Evolutionary conservation across 2,113 vertebrate genomes (phyloP), one percentile per base, ranked within the genome.

Genomic region (Indicator indicator): DNA sequence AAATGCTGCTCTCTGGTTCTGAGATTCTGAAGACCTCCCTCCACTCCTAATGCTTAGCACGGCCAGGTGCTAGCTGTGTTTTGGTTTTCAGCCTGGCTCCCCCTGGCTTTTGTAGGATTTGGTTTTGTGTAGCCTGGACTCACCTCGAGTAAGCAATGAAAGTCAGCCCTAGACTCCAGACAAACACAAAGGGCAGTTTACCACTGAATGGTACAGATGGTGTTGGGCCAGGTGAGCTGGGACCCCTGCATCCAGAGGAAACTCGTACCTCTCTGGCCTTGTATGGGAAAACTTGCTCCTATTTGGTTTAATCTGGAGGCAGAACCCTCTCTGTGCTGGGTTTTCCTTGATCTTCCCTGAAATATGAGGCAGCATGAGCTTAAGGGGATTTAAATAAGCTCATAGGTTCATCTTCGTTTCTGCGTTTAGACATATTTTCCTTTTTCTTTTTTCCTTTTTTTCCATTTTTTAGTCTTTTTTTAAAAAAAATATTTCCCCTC

Each of bases 41-140:
- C 56, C 58, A 11, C 50, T 85, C 74, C 33, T 42, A 52, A 55
- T 68, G 77, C 6, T 88, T 86, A 68, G 8, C 56, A 6, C 16
- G 58, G 70, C 75, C 90, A 94, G 93, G 92, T 88, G 92, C 56
- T 93, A 60, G 6, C 38, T 91, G 28, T 55, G 32, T 91, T 94
- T 95, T 90, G 64, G 28, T 83, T 96, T 95, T 80, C 69, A 81
- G 12, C 56, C 46, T 71, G 95, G 91, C 95, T 98, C n/a, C 20
- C 70, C 3, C 18, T 59, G 96, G 95, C 96, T 98, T 98, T 97
- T 93, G 89, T 79, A 83, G 85, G 95, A 95, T 96, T 94, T 95
- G 58, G 36, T 44, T 88, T 95, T 95, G 65, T 92, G 76, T 65
- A 62, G 80, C 54, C 55, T 38, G 65, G 70, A 21, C 46, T 95